Base-by-base conservation (phyloP, 2,113 vertebrate genomes). In the Tenebrosternarchus preto region DNA sequence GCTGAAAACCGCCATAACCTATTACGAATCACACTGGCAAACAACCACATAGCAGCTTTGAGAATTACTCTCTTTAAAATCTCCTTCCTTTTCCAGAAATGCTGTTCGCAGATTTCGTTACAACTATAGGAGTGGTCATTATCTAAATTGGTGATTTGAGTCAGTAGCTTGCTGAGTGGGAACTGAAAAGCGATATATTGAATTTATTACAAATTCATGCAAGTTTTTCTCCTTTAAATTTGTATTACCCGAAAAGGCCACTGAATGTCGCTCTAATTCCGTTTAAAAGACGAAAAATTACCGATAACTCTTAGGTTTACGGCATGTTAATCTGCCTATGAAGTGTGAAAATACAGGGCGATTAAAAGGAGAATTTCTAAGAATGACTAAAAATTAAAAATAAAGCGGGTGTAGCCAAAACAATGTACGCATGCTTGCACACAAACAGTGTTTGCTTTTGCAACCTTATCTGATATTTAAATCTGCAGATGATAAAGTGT, bases 401-500 rank as follows among this genome's bases (percentile, higher is more conserved):
- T 19, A 71, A 8, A 20, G 17, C 29, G 63, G 79, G 57, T 83
- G 69, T 69, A 89, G 89, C 57, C 88, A 88, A 64, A 90, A 88
- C 88, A 90, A 67, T 63, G 61, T 31, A 50, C 8, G 33, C 50
- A 70, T 76, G 46, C 59, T 17, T 59, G 17, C 59, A 53, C 60
- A 73, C 55, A 73, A 19, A 46, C 56, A 68, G 6, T 39, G 20
- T 39, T 31, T 33, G 31, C n/a, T 39, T 39, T 20, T 68, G 11
- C 19, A 33, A 15, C 16, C 25, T 31, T 16, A 67, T 20, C 24
- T 68, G 33, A 68, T 39, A 29, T 33, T 12, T 67, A 29, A 77
- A 68, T 68, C 16, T 43, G 22, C 29, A 33, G 55, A 59, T 25
- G 50, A 69, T 39, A 20, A 25, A 5, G 57, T 59, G 12, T 16